Conservation (phyloP, 1,140 invertebrate genomes). For the Drosophila quadrilineata region DNA sequence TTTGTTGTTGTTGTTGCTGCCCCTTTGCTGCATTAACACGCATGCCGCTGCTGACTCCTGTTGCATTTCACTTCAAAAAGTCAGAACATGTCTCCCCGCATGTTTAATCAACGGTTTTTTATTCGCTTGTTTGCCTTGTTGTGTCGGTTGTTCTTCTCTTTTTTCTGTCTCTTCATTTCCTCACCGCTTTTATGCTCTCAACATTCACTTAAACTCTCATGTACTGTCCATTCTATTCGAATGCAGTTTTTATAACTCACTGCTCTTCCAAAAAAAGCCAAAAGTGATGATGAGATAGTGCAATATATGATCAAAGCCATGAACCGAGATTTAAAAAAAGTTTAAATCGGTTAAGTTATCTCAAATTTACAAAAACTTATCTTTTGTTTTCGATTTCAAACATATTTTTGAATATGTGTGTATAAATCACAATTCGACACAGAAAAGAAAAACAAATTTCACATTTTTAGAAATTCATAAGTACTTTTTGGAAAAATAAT, state of each 20-base stretch:
- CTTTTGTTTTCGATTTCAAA: no score
- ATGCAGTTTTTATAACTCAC: no score
- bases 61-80: constrained; percentile 57
- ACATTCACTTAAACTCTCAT: constrained; percentile 1
- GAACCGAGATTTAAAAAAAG: no score
- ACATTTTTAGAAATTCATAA: constrained; percentile 71
- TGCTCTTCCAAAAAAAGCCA: no score
- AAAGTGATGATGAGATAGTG: no score
- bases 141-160: no score
- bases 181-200: constrained; percentile 36
- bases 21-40: constrained; percentile 58
- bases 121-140: constrained; percentile 34
- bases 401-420: no score
- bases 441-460: constrained; percentile 64
- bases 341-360: no score
- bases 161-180: constrained; percentile 27
- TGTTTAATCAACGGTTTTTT: constrained; percentile 44
- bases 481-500: constrained; percentile 39
- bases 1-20: constrained; percentile 25
- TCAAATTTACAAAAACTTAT: no score
- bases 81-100: not conserved
- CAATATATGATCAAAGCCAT: no score
- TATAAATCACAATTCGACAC: constrained; percentile 13
- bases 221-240: no score
- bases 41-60: constrained; percentile 58